Conservation (phyloP, 2,888 invertebrate species). For the Ectemnius continuus region DNA sequence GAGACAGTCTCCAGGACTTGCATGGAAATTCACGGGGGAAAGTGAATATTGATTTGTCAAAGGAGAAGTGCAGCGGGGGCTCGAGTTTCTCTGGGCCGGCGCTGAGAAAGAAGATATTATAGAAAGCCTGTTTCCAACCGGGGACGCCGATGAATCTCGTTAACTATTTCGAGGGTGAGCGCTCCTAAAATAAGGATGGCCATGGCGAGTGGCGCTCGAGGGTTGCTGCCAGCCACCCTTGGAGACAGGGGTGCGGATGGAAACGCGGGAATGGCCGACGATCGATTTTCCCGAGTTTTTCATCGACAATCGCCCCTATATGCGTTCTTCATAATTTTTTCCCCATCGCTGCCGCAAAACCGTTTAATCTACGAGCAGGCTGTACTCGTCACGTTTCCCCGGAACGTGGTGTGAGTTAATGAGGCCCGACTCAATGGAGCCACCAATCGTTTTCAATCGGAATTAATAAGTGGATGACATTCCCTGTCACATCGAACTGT, state of each 20-base stretch:
- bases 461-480: too few species aligned
- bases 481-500: too few species aligned
- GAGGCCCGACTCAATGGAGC: too few species aligned
- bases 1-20: not conserved
- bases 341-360: slow-evolving; percentile 1
- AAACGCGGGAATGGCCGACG: slow-evolving; percentile 28
- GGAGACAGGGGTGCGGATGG: slow-evolving; percentile 30
- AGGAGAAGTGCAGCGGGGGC: slow-evolving; percentile 38
- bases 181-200: slow-evolving; percentile 40
- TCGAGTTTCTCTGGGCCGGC: not conserved
- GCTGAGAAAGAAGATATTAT: slow-evolving; percentile 7
- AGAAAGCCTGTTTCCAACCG: not conserved
- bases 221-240: slow-evolving; percentile 34
- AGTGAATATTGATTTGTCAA: slow-evolving; percentile 49
- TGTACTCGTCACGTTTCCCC: slow-evolving; percentile 23
- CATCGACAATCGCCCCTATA: slow-evolving; percentile 43
- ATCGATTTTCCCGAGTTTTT: slow-evolving; percentile 50
- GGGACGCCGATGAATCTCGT: slow-evolving; percentile 45
- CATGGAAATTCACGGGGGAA: slow-evolving; percentile 16
- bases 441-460: too few species aligned
- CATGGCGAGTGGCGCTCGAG: slow-evolving; percentile 32
- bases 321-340: slow-evolving; percentile 25
- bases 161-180: slow-evolving; percentile 52
- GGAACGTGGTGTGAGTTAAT: not conserved
- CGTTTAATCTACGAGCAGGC: slow-evolving; percentile 32